A percentile compares a stretch with the other conserved stretches of the same genome.
phyloP scores from a whole-genome alignment of 2,113 vertebrate genomes.

The Syngnathus floridae region DNA sequence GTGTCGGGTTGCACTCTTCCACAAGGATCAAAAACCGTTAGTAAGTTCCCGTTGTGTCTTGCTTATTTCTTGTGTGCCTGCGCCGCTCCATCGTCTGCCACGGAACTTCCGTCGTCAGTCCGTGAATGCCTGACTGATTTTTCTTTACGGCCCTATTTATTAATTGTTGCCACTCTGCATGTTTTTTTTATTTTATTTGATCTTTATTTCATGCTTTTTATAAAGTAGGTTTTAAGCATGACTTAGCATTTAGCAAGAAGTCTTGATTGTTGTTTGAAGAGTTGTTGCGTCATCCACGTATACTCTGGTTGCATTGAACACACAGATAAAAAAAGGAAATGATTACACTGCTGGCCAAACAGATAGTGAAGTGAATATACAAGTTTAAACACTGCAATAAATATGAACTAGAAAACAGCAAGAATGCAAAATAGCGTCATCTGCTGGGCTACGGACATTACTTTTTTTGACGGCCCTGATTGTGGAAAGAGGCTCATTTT shows the following conservation, averaged over 20 bases:
- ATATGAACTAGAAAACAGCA: no score
- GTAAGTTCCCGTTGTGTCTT: constrained; percentile 77
- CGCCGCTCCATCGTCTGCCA: constrained; percentile 29
- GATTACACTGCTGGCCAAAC: background rate
- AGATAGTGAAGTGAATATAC: background rate
- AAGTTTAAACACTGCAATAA: background rate
- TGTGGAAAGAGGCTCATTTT: no score
- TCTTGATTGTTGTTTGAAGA: background rate
- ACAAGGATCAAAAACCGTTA: constrained; percentile 95
- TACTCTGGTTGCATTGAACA: constrained; percentile 2
- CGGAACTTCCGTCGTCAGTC: constrained; percentile 5
- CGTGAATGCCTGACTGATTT: constrained; percentile 17
- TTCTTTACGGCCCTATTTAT: constrained; percentile 4
- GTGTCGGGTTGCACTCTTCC: constrained; percentile 90
- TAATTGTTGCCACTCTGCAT: constrained; percentile 36
- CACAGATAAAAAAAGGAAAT: background rate
- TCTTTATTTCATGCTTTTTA: constrained; percentile 6
- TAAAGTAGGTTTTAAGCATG: constrained; percentile 48
- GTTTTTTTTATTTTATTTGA: constrained; percentile 18
- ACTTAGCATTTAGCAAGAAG: background rate
- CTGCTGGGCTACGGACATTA: no score
- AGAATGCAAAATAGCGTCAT: no score
- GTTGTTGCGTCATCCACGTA: constrained; percentile 2
- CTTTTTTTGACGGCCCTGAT: no score
- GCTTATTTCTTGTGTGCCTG: constrained; percentile 59